Evolutionary conservation across 2,888 invertebrate genomes (phyloP), one percentile per base, ranked within the genome.

Genomic region (Nomada fabriciana): DNA sequence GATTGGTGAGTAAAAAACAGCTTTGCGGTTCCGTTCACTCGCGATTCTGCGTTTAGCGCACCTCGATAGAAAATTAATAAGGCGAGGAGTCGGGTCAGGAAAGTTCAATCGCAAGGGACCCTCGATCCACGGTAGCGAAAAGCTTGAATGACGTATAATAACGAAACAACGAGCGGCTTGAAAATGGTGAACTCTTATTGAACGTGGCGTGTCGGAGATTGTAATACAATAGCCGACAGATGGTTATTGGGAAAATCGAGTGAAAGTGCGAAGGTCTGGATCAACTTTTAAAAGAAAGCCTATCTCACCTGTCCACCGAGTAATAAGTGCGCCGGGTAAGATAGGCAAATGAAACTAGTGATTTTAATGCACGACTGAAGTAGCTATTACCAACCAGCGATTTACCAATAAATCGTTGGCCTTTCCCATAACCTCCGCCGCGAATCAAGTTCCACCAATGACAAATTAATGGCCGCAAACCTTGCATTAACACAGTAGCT

Each of bases 231-330:
- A 23, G 25, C 1, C 36, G 5, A 47, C 23, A 15, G 60, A 67
- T 15, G 50, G 55, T 9, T 25, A 55, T 63, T 23, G 80, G 70
- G 81, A 83, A 83, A 78, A 86, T 83, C 43, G 71, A 76, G 88
- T 82, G 86, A 87, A 87, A 87, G 86, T 86, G 79, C 83, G 83
- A 78, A 83, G 79, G 76, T 70, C 72, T 65, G 69, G 69, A 73
- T 75, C 69, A 63, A 74, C 70, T 79, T 77, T 88, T 73, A 70
- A 73, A 86, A 79, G 81, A 88, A 81, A 88, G 80, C 69, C 68
- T 65, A 68, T 77, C 47, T 68, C 64, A 57, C 52, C 57, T 57
- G 85, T 69, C 65, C 36, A 36, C 57, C 55, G 64, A 23, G 67
- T 42, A 76, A 83, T 65, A 79, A 50, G 60, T 53, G 2, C 55